These are phyloP conservation scores for Bombus consobrinus DNA, from an alignment of 1,140 invertebrate genomes.

Conservation along the genomic window DNA sequence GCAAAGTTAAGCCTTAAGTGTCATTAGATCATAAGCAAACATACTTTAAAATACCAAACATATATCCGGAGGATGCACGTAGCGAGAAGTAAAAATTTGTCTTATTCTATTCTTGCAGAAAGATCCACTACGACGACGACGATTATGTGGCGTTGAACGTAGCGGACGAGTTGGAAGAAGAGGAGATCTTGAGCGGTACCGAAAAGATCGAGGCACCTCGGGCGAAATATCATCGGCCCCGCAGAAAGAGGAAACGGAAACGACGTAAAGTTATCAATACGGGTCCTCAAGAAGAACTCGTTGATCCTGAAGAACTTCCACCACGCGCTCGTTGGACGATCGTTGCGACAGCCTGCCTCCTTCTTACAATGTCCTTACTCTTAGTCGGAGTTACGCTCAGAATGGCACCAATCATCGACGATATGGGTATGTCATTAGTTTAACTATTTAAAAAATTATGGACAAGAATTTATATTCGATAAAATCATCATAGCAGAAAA, in stretches of 20 bases:
- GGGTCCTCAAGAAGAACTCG: slow-evolving; percentile 70
- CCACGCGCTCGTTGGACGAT: slow-evolving; percentile 93
- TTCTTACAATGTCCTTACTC: slow-evolving; percentile 93
- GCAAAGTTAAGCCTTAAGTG: background rate
- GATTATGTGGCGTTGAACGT: slow-evolving; percentile 83
- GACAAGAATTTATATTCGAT: background rate
- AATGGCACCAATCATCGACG: slow-evolving; percentile 95
- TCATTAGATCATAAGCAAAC: too few relatives aligned
- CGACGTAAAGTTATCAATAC: slow-evolving; percentile 71
- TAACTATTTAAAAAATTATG: background rate
- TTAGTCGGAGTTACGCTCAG: slow-evolving; percentile 93
- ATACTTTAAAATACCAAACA: too few relatives aligned
- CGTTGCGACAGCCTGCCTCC: slow-evolving; percentile 92
- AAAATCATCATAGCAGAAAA: background rate
- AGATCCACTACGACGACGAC: slow-evolving; percentile 81
- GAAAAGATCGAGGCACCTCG: slow-evolving; percentile 65
- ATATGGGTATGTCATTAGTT: slow-evolving; percentile 90
- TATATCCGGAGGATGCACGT: too few relatives aligned
- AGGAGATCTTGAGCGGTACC: slow-evolving; percentile 75
- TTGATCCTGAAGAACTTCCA: slow-evolving; percentile 89
- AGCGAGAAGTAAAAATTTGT: background rate
- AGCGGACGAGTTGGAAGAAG: slow-evolving; percentile 80
- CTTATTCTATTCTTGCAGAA: slow-evolving; percentile 69
- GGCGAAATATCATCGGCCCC: slow-evolving; percentile 76
- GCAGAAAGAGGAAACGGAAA: slow-evolving; percentile 77